A percentile compares a stretch with the other conserved stretches of the same genome.
Conservation (phyloP, 2,888 invertebrate genomes). For the Polydesmus complanatus region DNA sequence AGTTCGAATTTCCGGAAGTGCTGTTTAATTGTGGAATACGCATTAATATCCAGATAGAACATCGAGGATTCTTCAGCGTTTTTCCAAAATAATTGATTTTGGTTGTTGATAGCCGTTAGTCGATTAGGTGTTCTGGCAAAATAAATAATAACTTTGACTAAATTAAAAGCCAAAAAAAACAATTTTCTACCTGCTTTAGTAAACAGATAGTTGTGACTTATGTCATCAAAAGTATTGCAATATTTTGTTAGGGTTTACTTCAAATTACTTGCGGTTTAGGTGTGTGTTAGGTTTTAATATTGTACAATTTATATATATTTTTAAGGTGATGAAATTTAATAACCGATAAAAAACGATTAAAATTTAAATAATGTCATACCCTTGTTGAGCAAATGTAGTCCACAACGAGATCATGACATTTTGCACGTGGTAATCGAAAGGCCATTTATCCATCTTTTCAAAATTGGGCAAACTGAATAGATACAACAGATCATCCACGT, state of each 20-base stretch:
- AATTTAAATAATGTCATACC: too few relatives aligned
- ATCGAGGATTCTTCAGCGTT: neutral
- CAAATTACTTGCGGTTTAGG: too few relatives aligned
- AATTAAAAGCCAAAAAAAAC: too few relatives aligned
- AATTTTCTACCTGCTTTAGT: too few relatives aligned
- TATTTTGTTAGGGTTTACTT: too few relatives aligned
- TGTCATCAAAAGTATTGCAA: too few relatives aligned
- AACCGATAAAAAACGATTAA: too few relatives aligned
- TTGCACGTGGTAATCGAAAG: constrained; percentile 6
- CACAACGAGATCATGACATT: constrained; percentile 1
- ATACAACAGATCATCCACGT: constrained; percentile 11
- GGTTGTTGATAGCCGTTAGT: neutral
- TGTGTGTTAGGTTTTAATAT: too few relatives aligned
- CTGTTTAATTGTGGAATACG: neutral
- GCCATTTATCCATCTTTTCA: neutral
- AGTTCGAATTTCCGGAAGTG: constrained; percentile 4
- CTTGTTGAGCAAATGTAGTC: constrained; percentile 5
- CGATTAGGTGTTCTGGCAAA: constrained; percentile 12
- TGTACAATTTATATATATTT: too few relatives aligned
- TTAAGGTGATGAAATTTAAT: too few relatives aligned
- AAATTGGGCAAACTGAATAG: constrained; percentile 9
- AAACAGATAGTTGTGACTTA: too few relatives aligned
- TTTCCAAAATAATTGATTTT: neutral
- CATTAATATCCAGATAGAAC: neutral
- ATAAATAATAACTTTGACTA: too few relatives aligned